Conservation (phyloP, 2,888 invertebrate genomes). For the Vesta saturnalis region DNA sequence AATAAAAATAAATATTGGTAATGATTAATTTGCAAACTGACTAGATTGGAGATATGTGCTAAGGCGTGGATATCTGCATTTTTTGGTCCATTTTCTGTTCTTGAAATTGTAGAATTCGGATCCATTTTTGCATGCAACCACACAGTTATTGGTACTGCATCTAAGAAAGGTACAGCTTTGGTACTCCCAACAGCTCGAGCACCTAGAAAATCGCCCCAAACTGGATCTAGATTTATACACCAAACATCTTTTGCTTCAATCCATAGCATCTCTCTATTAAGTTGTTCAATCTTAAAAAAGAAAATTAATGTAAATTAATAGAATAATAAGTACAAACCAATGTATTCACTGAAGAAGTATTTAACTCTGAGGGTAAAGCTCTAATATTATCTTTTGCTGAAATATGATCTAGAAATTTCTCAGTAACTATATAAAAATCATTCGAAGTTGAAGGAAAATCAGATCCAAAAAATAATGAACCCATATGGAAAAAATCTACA, state of each 20-base stretch:
- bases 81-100: constrained; percentile 45
- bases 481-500: constrained; percentile 79
- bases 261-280: constrained; percentile 70
- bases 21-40: constrained; percentile 92
- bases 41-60: constrained; percentile 83
- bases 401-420: constrained; percentile 81
- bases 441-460: constrained; percentile 77
- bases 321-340: constrained; percentile 46
- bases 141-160: constrained; percentile 86
- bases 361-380: constrained; percentile 54
- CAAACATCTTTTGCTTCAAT: constrained; percentile 88
- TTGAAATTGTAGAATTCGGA: constrained; percentile 58
- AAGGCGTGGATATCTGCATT: constrained; percentile 81
- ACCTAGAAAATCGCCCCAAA: constrained; percentile 93
- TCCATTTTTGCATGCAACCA: constrained; percentile 75
- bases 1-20: constrained; percentile 91
- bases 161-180: constrained; percentile 81
- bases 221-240: constrained; percentile 87
- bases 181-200: constrained; percentile 78
- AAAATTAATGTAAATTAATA: neutral
- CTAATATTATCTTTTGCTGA: constrained; percentile 64
- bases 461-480: constrained; percentile 77
- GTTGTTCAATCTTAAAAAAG: constrained; percentile 53
- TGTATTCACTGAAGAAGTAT: constrained; percentile 51
- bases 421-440: constrained; percentile 82